Evolutionary conservation across 2,888 invertebrate genomes (phyloP), one percentile per base, ranked within the genome.

Genomic region (Alentia gelatinosa): DNA sequence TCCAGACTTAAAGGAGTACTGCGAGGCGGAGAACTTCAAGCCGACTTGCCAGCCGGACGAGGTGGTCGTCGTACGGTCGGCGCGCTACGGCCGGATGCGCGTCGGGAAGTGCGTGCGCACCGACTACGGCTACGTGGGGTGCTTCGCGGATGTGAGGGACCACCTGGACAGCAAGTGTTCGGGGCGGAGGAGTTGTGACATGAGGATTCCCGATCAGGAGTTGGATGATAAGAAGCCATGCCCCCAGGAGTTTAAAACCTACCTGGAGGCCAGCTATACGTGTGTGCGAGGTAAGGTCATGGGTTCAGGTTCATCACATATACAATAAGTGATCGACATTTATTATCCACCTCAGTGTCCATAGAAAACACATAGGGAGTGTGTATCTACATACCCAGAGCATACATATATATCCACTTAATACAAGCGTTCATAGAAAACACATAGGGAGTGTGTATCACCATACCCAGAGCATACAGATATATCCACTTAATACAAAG

Each of bases 101-200:
- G 74, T 90, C 33, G 90, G 90, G 19, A 75, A 79, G n/a, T 90
- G 90, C 47, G 90, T 90, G 7, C 75, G 50, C 9, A 90, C 90
- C 3, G 90, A 90, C 83, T 90, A 90, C 50, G 90, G 90, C 5
- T 90, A 79, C 79, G 90, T 90, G 35, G 90, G 90, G 1, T 90
- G 90, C 37, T 47, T 35, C 33, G 79, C 90, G 4, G 50, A 79
- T 37, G 90, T 90, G 23, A n/a, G 42, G 50, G 23, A 26, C 33
- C 79, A 90, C 47, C 26, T 90, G 79, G 90, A 90, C 42, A 79
- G 79, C 35, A 79, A 47, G 35, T 90, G 90, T 37, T 75, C 75
- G 26, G 90, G 90, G 19, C 26, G 90, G 30, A n/a, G 90, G 50
- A 40, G 50, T 1, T 90, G 90, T 47, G 33, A 75, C 19, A n/a